Base-by-base conservation (phyloP, 1,140 invertebrate species). In the Micrasema minimum region DNA sequence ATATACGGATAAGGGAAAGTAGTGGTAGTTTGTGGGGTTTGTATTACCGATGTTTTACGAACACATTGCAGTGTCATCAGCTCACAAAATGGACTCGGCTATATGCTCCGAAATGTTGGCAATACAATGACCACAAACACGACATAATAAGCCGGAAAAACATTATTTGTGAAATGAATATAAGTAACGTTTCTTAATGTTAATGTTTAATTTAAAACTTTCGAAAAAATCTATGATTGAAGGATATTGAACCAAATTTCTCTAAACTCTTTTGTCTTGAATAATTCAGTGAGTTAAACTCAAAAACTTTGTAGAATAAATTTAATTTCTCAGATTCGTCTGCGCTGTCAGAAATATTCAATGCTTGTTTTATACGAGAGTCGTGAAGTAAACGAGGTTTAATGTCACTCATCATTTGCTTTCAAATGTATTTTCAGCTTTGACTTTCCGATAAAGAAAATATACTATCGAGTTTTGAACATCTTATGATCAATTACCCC, bases 201-300 rank as follows among this genome's bases (percentile, higher is more conserved):
- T 45, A 45, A 45, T 14, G 43, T 45, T 45, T 45, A n/a, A n/a
- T 45, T 45, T 45, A 45, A 45, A 45, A n/a, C n/a, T n/a, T n/a
- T n/a, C n/a, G 43, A 45, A 45, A 45, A 45, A 14, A n/a, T 16
- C 4, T 16, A 7, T 45, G 43, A 45, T 45, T 45, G 43, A 45
- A 14, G 43, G n/a, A n/a, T 6, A 6, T 16, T 4, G 43, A 45
- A 16, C n/a, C n/a, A 45, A 45, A 14, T 45, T 45, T 16, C 43
- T 7, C 43, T 16, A 45, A 45, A 45, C n/a, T 45, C 18, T 45
- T 45, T 16, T 45, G 43, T 45, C 43, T 16, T 16, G 7, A 45
- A 45, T 45, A 45, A 45, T 45, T 45, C 43, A 6, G 43, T 14
- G 43, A n/a, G n/a, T 45, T 45, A 6, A n/a, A 45, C n/a, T 45